Conservation (phyloP, 2,113 vertebrate species). For the Mastomys natalensis region DNA sequence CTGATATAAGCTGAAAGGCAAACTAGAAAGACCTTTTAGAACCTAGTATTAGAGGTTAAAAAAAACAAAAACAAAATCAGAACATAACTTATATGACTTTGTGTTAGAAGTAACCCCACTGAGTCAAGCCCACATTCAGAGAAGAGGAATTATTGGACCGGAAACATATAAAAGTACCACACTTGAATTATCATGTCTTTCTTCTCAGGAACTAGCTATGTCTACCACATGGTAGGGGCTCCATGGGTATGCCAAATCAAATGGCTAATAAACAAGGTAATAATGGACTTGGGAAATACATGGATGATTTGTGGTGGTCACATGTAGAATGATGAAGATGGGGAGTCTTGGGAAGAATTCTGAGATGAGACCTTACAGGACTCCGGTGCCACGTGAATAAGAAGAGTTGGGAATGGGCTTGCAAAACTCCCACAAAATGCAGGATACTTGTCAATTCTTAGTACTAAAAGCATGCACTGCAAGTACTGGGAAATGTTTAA, state of each 20-base stretch:
- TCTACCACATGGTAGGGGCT: not conserved
- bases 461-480: not conserved
- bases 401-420: not conserved
- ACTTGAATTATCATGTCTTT: not conserved
- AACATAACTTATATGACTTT: not conserved
- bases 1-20: not conserved
- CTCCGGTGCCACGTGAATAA: not conserved
- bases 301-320: not conserved
- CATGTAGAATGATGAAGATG: not conserved
- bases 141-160: too few species aligned
- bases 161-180: not conserved
- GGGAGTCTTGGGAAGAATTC: not conserved
- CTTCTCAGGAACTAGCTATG: not conserved
- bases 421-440: slow-evolving; percentile 5
- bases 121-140: not conserved
- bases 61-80: not conserved
- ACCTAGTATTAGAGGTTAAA: not conserved
- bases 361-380: not conserved
- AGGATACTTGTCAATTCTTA: not conserved
- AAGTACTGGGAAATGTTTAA: not conserved
- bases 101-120: not conserved
- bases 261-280: not conserved
- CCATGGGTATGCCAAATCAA: not conserved
- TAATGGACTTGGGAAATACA: not conserved
- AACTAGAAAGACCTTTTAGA: slow-evolving; percentile 18